These are phyloP conservation scores for Dicrostonyx torquatus DNA, from an alignment of 2,797 vertebrate species.

Conservation along the genomic window DNA sequence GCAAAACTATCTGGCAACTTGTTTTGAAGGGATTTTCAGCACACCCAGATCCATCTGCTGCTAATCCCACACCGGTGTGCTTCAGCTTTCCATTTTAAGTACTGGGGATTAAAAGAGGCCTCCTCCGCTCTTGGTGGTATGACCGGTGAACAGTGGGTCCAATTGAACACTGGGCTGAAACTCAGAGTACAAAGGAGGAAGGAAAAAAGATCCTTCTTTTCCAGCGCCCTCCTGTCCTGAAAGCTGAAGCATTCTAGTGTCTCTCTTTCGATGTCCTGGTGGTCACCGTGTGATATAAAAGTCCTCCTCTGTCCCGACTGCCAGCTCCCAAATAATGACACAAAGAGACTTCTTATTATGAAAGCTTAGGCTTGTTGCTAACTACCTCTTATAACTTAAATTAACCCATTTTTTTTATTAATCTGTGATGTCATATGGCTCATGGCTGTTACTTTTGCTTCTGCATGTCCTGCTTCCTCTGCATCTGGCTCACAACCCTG, in stretches of 20 bases:
- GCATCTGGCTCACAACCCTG: not conserved
- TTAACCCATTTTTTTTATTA: not conserved
- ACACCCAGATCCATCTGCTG: not conserved
- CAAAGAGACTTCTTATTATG: not conserved
- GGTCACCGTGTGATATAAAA: not conserved
- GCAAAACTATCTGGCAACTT: constrained; percentile 43
- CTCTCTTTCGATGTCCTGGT: not conserved
- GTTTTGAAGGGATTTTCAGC: constrained; percentile 35
- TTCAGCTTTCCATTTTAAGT: constrained; percentile 25
- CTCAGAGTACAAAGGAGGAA: not conserved
- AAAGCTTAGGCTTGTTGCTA: not conserved
- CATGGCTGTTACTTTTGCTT: not conserved
- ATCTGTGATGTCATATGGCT: not conserved
- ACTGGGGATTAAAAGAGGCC: not conserved
- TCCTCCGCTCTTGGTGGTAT: not conserved
- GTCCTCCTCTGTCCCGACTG: too few species aligned
- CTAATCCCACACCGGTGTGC: constrained; percentile 27
- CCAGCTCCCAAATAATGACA: not conserved
- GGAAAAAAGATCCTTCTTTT: not conserved
- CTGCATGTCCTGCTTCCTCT: not conserved
- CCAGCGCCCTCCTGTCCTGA: too few species aligned
- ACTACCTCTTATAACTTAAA: not conserved
- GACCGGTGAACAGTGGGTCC: not conserved
- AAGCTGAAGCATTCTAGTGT: not conserved
- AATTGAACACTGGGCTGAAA: not conserved